These are phyloP conservation scores for Nesogale talazaci DNA, from an alignment of 2,113 vertebrate genomes.

Conservation along the genomic window DNA sequence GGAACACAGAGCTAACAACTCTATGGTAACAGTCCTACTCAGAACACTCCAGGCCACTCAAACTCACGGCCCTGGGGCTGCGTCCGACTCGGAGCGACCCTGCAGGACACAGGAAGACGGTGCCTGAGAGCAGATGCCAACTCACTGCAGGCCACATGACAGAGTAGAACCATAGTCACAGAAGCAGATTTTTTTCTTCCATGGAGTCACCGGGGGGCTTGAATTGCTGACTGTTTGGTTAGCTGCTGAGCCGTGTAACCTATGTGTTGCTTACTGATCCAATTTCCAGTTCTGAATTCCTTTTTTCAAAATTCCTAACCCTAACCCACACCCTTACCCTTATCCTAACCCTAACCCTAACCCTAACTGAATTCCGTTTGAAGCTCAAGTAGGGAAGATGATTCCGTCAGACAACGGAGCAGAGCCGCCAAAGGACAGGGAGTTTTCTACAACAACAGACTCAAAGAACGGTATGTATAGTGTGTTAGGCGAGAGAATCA, in stretches of 20 bases:
- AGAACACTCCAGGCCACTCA: neutral
- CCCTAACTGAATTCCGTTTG: neutral
- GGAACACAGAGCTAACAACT: no score
- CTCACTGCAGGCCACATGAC: no score
- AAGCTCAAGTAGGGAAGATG: slow-evolving; percentile 73
- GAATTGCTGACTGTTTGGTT: neutral
- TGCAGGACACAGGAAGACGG: no score
- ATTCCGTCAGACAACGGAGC: slow-evolving; percentile 68
- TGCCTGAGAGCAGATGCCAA: no score
- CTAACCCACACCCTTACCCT: no score
- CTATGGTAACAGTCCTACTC: no score
- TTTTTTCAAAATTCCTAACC: no score
- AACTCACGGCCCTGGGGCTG: no score
- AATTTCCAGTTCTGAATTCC: slow-evolving; percentile 38
- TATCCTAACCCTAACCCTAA: no score
- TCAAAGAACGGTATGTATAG: slow-evolving; percentile 83
- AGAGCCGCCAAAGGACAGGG: slow-evolving; percentile 68
- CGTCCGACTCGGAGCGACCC: no score
- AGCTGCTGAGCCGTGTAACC: neutral
- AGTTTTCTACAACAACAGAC: slow-evolving; percentile 68
- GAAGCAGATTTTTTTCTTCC: neutral
- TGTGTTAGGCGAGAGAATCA: no score
- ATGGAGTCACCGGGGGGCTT: neutral
- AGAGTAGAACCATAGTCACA: neutral
- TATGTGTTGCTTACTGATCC: neutral